Evolutionary conservation across 2,113 vertebrate species (phyloP), one percentile per base, ranked within the genome.

Genomic region (Eurypyga helias): DNA sequence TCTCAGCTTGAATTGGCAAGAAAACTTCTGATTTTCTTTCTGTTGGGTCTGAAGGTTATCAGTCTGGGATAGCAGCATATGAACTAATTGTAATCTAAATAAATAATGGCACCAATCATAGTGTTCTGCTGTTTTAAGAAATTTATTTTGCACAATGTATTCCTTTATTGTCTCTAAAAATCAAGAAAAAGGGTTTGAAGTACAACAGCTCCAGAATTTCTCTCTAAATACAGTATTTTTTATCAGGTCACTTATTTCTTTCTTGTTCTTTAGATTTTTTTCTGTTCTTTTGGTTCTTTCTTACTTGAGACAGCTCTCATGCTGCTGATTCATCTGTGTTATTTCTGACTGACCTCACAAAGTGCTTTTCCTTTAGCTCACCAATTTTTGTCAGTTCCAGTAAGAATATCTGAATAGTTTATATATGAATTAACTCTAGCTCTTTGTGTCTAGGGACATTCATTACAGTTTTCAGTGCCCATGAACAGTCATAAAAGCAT

Each of bases 331-430:
- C 94, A 79, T 90, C 72, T 92, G 33, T 87, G 78, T 92, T 93
- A 87, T 89, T 96, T 89, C 64, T 97, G 83, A 93, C 48, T 93
- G 92, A 95, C 85, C 88, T 93, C 92, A 93, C 60, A 90, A 95
- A 92, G 71, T 92, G 85, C 57, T 93, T 94, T 93, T 95, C 93
- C 76, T 87, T 92, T 83, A 93, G 83, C 83, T 95, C 79, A 76
- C 86, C 79, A 87, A 65, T 87, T 96, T 96, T 86, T 96, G 80
- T 93, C 89, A 87, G 72, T 90, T 94, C 65, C 52, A 67, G 79
- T 90, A 89, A 92, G 89, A 81, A 48, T 83, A 87, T 71, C 66
- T 89, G 89, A 93, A 72, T 78, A 89, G 86, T 92, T 95, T 84
- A 87, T 95, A 58, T 95, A 87, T 58, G 61, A 93, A 92, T 87